Evolutionary conservation across 23 tunicate species (phyloP).

Genomic region (Trididemnum nubilum): DNA sequence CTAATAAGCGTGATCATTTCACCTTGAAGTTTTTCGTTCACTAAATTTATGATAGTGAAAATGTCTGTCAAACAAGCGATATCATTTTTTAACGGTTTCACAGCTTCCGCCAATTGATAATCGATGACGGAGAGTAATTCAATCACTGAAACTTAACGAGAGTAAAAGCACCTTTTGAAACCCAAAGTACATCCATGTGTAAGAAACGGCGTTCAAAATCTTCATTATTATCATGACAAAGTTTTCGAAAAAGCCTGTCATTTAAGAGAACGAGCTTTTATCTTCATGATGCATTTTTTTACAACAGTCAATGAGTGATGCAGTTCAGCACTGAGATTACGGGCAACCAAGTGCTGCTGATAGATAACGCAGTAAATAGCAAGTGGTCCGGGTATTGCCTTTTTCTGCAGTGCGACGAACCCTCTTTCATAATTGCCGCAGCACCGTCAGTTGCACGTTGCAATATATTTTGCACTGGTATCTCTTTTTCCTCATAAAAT

Average conservation of each 20-base stretch:
- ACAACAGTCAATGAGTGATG: conserved; percentile 43
- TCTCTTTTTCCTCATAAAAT: conserved; percentile 34
- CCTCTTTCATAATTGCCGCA: conserved; percentile 44
- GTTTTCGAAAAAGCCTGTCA: conserved; percentile 49
- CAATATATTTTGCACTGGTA: conserved; percentile 50
- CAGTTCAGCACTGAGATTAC: conserved; percentile 24
- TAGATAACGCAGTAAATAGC: conserved; percentile 47
- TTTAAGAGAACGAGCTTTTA: conserved; percentile 47
- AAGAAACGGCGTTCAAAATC: conserved; percentile 47
- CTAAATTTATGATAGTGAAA: conserved; percentile 42
- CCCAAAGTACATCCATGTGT: conserved; percentile 49
- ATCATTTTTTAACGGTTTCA: conserved; percentile 39
- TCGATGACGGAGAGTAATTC: conserved; percentile 42
- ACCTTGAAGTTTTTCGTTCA: conserved; percentile 57
- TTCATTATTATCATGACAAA: conserved; percentile 50
- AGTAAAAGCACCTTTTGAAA: conserved; percentile 47
- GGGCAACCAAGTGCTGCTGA: conserved; percentile 43
- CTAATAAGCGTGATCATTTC: conserved; percentile 49
- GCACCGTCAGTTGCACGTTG: conserved; percentile 66
- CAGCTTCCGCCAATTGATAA: conserved; percentile 36
- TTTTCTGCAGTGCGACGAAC: conserved; percentile 26
- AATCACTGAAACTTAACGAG: conserved; percentile 42
- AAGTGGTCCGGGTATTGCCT: conserved; percentile 3
- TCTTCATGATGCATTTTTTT: conserved; percentile 39
- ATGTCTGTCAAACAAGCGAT: conserved; percentile 53